Evolutionary conservation across 1,140 invertebrate species (phyloP).

Genomic region (Drosophila pectinifera): DNA sequence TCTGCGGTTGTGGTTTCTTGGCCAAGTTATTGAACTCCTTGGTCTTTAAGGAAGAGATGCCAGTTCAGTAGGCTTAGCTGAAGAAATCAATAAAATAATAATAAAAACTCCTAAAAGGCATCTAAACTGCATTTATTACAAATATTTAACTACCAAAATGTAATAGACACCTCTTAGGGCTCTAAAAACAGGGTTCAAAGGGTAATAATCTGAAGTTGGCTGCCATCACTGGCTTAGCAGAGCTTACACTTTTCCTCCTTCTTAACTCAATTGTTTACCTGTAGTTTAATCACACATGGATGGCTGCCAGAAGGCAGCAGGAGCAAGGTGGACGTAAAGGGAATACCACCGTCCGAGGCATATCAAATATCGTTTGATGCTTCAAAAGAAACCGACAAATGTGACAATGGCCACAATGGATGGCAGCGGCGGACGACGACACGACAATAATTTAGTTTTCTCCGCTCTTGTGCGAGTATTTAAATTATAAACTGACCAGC

Average conservation of each 20-base stretch:
- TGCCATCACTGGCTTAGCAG: conserved; percentile 12
- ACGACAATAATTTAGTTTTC: conserved; percentile 34
- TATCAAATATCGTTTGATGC: conserved; percentile 75
- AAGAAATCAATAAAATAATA: too few relatives aligned
- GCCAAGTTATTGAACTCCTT: conserved; percentile 56
- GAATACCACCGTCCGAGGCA: conserved; percentile 30
- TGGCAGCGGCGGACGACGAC: conserved; percentile 1
- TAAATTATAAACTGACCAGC: conserved; percentile 76
- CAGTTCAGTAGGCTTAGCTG: too few relatives aligned
- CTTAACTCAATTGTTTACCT: conserved; percentile 63
- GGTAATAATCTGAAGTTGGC: neutral
- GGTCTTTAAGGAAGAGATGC: neutral
- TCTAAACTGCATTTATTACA: neutral
- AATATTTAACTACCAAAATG: neutral
- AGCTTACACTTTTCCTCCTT: conserved; percentile 9
- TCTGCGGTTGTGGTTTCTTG: conserved; percentile 34
- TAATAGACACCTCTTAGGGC: neutral
- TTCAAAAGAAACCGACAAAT: conserved; percentile 72
- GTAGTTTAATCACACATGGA: conserved; percentile 77
- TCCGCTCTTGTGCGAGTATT: conserved; percentile 57
- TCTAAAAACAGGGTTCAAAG: neutral
- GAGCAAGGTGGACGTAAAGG: conserved; percentile 5
- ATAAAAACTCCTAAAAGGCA: too few relatives aligned
- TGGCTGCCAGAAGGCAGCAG: conserved; percentile 14
- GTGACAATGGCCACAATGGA: conserved; percentile 62